Evolutionary conservation across 1,140 invertebrate genomes (phyloP).

Genomic region (Probaryconus sp.): DNA sequence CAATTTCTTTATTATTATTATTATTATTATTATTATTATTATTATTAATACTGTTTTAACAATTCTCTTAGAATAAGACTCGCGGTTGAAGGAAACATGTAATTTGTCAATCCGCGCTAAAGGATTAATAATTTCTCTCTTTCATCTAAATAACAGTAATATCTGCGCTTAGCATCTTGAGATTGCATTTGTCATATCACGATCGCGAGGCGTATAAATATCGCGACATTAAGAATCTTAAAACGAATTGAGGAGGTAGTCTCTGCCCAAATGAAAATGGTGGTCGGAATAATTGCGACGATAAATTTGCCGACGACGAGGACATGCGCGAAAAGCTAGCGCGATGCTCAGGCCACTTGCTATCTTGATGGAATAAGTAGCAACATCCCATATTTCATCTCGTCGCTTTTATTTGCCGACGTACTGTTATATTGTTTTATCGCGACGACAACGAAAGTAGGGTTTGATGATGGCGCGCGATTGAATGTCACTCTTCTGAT

Average conservation of each 20-base stretch:
- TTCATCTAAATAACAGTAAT: too few species aligned
- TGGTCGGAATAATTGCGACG: slow-evolving; percentile 36
- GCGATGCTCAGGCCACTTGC: slow-evolving; percentile 35
- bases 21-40: too few species aligned
- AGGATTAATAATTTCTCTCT: too few species aligned
- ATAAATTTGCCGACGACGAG: slow-evolving; percentile 43
- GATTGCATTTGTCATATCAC: too few species aligned
- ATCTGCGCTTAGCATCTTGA: too few species aligned
- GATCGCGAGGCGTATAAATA: too few species aligned
- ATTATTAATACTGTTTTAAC: too few species aligned
- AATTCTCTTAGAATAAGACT: too few species aligned
- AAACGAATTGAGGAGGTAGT: neutral
- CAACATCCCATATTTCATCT: slow-evolving; percentile 68
- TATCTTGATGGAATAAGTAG: slow-evolving; percentile 69
- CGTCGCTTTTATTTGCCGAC: slow-evolving; percentile 57
- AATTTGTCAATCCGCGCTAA: too few species aligned
- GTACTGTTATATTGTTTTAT: slow-evolving; percentile 47
- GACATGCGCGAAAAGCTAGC: slow-evolving; percentile 35
- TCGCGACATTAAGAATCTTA: neutral
- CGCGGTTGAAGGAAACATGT: too few species aligned
- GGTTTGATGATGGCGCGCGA: slow-evolving; percentile 41
- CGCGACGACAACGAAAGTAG: slow-evolving; percentile 16
- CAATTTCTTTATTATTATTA: too few species aligned
- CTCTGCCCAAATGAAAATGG: slow-evolving; percentile 2
- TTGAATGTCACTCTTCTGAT: slow-evolving; percentile 39